These are phyloP conservation scores for Machaerirhynchus nigripectus DNA, from an alignment of 2,113 vertebrate species.

Conservation along the genomic window DNA sequence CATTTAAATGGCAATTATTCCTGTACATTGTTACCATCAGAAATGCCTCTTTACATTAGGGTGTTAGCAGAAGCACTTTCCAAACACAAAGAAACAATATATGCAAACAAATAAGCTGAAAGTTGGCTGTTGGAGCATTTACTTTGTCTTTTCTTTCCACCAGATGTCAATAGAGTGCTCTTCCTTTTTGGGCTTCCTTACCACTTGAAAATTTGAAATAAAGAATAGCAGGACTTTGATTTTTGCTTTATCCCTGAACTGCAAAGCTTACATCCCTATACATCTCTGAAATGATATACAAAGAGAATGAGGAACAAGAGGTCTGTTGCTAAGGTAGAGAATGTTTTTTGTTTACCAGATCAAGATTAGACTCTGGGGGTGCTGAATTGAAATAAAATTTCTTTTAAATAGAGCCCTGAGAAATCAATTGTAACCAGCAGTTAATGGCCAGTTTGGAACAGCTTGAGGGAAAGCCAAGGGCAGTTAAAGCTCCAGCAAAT, in stretches of 20 bases:
- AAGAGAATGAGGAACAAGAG: background rate
- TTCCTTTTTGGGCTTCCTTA: background rate
- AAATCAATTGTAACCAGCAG: constrained; percentile 72
- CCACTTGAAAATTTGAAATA: background rate
- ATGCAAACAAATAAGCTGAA: background rate
- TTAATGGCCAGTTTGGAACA: constrained; percentile 73
- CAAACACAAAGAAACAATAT: background rate
- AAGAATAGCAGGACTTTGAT: background rate
- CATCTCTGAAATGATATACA: background rate
- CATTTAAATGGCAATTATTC: background rate
- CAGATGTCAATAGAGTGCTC: constrained; percentile 18
- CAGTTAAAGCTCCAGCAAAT: constrained; percentile 72
- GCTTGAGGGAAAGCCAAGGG: constrained; percentile 73
- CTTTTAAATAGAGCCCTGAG: constrained; percentile 66
- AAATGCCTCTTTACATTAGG: background rate
- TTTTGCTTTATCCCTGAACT: background rate
- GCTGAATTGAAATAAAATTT: constrained; percentile 72
- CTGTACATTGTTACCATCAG: background rate
- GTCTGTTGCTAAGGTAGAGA: constrained; percentile 12
- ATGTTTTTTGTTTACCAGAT: constrained; percentile 63
- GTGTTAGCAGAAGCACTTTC: background rate
- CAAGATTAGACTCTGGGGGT: constrained; percentile 62
- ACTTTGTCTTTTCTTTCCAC: background rate
- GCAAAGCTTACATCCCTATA: background rate
- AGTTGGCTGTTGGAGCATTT: background rate